Conservation (phyloP, 2,888 invertebrate species). For the Sminthurinus aureus region DNA sequence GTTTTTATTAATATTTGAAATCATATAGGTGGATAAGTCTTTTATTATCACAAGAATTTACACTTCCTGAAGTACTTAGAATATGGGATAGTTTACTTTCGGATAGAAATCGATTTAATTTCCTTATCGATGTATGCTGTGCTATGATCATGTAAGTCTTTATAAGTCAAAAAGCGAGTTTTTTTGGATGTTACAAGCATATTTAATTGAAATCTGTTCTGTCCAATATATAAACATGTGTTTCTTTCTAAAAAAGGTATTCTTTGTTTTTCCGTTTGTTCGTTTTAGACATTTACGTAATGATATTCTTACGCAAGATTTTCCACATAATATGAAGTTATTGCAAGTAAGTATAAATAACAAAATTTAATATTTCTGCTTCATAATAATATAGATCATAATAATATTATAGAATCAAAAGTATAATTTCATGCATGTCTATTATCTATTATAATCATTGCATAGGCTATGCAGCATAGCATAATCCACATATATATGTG, state of each 20-base stretch:
- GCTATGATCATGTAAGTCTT: slow-evolving; percentile 93
- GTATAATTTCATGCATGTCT: too few species aligned
- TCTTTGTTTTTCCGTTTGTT: slow-evolving; percentile 12
- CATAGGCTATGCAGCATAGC: not conserved
- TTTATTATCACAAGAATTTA: slow-evolving; percentile 95
- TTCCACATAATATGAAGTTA: slow-evolving; percentile 91
- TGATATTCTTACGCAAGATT: slow-evolving; percentile 85
- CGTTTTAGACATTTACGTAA: slow-evolving; percentile 78
- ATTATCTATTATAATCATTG: too few species aligned
- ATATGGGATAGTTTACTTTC: slow-evolving; percentile 98
- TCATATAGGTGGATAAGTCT: slow-evolving; percentile 89
- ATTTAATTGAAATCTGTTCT: too few species aligned
- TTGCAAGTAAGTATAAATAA: slow-evolving; percentile 71
- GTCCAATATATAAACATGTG: too few species aligned
- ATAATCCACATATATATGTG: not conserved
- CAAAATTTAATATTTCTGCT: not conserved
- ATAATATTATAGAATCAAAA: too few species aligned
- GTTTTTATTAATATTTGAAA: slow-evolving; percentile 44
- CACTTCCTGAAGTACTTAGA: slow-evolving; percentile 93
- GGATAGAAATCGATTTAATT: slow-evolving; percentile 87
- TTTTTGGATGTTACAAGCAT: not conserved
- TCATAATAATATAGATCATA: too few species aligned
- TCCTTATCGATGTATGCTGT: slow-evolving; percentile 91
- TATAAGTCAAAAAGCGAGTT: not conserved
- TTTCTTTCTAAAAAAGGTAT: not conserved